Evolutionary conservation across 2,797 vertebrate genomes (phyloP).

Genomic region (Pangasius larnaudii): DNA sequence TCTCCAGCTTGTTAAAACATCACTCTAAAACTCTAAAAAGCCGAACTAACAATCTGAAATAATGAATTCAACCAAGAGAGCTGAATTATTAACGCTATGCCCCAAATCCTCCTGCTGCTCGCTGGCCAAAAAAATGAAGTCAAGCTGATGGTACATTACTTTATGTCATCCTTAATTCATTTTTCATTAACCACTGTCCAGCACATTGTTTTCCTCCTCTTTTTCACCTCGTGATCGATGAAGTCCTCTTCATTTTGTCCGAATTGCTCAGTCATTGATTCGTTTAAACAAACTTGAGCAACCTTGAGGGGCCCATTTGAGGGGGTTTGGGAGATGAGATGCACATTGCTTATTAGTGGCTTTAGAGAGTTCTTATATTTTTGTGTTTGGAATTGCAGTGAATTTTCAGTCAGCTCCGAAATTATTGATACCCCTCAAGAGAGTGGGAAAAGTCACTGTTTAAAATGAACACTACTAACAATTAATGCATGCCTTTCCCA

Average conservation of each 20-base stretch:
- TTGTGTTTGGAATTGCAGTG: background rate
- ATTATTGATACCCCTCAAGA: background rate
- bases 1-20: slow-evolving; percentile 8
- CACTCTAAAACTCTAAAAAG: background rate
- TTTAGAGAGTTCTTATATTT: background rate
- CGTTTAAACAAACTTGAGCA: background rate
- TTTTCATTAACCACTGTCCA: background rate
- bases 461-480: background rate
- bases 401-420: background rate
- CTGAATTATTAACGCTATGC: background rate
- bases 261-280: background rate
- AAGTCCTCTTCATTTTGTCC: no score
- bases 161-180: background rate
- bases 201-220: background rate
- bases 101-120: background rate
- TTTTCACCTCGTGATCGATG: background rate
- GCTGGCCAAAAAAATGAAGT: background rate
- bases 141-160: background rate
- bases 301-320: background rate
- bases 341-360: background rate
- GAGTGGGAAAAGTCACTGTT: background rate
- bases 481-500: background rate
- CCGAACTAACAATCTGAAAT: background rate
- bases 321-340: background rate
- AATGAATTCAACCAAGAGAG: background rate